A percentile compares a stretch with the other conserved stretches of the same genome.
Evolutionary conservation across 2,797 vertebrate genomes (phyloP).

Genomic region (Oryzias sinensis): DNA sequence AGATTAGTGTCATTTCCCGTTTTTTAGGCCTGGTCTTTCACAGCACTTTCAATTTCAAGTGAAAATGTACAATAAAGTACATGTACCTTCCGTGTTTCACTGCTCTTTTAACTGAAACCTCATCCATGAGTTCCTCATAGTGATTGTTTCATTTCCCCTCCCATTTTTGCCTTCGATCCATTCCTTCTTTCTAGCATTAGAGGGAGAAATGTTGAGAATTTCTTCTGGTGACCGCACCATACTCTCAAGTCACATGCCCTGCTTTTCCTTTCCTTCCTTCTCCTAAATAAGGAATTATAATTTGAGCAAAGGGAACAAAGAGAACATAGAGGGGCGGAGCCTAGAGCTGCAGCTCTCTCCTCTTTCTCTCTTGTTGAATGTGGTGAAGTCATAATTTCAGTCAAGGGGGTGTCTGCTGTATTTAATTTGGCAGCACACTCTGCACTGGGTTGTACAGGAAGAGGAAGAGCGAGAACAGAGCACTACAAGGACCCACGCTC

Average conservation of each 20-base stretch:
- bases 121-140: slow-evolving; percentile 26
- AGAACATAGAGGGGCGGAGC: slow-evolving; percentile 48
- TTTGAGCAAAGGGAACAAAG: slow-evolving; percentile 50
- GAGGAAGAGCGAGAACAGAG: slow-evolving; percentile 27
- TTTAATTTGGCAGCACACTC: slow-evolving; percentile 32
- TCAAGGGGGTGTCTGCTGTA: slow-evolving; percentile 38
- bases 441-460: slow-evolving; percentile 38
- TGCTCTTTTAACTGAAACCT: slow-evolving; percentile 34
- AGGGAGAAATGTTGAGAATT: slow-evolving; percentile 74
- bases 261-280: slow-evolving; percentile 60
- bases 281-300: slow-evolving; percentile 76
- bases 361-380: slow-evolving; percentile 40
- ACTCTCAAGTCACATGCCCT: slow-evolving; percentile 59
- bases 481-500: slow-evolving; percentile 32
- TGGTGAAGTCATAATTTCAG: slow-evolving; percentile 63
- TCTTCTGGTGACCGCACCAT: slow-evolving; percentile 67
- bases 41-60: too few species aligned
- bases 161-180: slow-evolving; percentile 28
- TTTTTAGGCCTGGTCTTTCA: too few species aligned
- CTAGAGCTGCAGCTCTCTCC: slow-evolving; percentile 31
- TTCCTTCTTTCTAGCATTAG: slow-evolving; percentile 45
- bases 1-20: too few species aligned
- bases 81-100: slow-evolving; percentile 15
- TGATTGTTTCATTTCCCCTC: slow-evolving; percentile 40
- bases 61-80: not conserved